phyloP scores from a whole-genome alignment of 2,113 vertebrate species.

The Campylomormyrus tamandua region DNA sequence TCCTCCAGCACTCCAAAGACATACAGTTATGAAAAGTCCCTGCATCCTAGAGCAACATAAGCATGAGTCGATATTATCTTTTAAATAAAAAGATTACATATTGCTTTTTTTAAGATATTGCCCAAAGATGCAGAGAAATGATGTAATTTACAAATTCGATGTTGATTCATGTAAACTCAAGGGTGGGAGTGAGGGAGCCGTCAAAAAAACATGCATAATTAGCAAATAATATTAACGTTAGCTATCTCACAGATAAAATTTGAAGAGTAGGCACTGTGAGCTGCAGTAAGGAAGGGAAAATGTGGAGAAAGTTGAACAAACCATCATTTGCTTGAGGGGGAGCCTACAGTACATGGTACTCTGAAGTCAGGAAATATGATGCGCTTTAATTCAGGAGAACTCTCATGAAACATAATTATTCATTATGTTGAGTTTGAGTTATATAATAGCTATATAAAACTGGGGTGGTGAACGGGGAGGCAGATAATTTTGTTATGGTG shows the following conservation, averaged over 20 bases:
- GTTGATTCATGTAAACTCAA: not conserved
- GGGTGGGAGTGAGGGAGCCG: not conserved
- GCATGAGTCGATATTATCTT: not conserved
- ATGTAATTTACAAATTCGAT: not conserved
- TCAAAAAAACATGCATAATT: not conserved
- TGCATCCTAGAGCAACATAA: not conserved
- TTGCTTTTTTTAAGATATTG: not conserved
- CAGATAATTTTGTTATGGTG: not conserved
- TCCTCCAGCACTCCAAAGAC: not conserved
- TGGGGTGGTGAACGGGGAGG: not conserved
- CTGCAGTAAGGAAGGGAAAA: not conserved
- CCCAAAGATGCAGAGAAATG: not conserved
- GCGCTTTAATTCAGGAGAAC: not conserved
- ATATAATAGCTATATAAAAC: not conserved
- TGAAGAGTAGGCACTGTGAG: not conserved
- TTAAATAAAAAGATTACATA: not conserved
- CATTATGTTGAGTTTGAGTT: not conserved
- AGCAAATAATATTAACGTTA: not conserved
- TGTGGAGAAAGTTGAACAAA: not conserved
- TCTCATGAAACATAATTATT: not conserved
- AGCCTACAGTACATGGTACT: not conserved
- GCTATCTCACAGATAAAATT: not conserved
- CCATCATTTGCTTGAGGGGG: not conserved
- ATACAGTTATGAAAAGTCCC: not conserved
- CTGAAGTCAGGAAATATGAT: not conserved